Base-by-base conservation (phyloP, 2,888 invertebrate species). In the Tipula confusa region DNA sequence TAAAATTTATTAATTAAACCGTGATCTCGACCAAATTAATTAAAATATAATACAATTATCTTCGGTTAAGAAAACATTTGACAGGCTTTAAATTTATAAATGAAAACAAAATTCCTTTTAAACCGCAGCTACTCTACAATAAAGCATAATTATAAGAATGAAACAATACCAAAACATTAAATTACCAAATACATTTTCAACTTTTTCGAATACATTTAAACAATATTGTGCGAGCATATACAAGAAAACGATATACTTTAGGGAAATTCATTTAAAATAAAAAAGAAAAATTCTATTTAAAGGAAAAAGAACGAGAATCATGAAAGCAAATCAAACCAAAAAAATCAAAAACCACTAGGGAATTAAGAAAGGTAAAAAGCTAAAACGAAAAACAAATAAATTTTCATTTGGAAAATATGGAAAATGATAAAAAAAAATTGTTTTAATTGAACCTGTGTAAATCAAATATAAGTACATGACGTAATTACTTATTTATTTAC, bases 401-500 rank as follows among this genome's bases (percentile, higher is more conserved):
- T 64, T 64, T 24, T 64, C 64, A 64, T 64, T 64, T 64, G 64
- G 64, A 64, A 64, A 64, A 64, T 64, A 64, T 24, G 64, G 64
- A 64, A 64, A 64, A 64, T 24, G 24, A 9, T 64, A 64, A 24
- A 64, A 24, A 18, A 64, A 64, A 64, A 24, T 24, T 7, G 24
- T 64, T 64, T 18, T 64, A 64, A 64, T 64, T 64, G 64, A 64
- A 64, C 64, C 64, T 64, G 64, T 64, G 64, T 64, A 64, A 64
- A 18, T 18, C 43, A n/a, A 5, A n/a, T 43, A n/a, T 43, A 43
- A 9, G n/a, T 43, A 43, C 64, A 18, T 64, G 64, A 64, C 24
- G 64, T 64, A 6, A n/a, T n/a, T n/a, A n/a, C n/a, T n/a, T 64
- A 24, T 64, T 18, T 43, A n/a, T n/a, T 9, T 43, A 64, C 64